Base-by-base conservation (phyloP, 2,888 invertebrate species). In the Eupithecia exiguata region DNA sequence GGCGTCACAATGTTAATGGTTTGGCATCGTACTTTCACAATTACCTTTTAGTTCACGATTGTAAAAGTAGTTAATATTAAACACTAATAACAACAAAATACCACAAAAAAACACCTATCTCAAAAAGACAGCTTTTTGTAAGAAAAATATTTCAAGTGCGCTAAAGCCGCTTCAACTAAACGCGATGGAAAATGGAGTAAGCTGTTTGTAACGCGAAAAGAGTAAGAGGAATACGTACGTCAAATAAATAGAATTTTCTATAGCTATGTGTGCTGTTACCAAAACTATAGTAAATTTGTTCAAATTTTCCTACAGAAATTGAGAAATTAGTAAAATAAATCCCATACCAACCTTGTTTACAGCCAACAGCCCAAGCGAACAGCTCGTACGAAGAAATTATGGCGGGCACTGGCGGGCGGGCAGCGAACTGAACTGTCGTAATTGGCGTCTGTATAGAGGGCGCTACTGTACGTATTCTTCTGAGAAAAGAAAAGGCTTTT, bases 371-470 rank as follows among this genome's bases (percentile, higher is more conserved):
- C 87, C 87, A 86, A 88, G 86, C 81, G 84, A 85, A 87, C 87
- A 86, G 88, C 73, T 75, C 78, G 74, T 70, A 65, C 77, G 76
- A 77, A 86, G 88, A 89, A 86, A 91, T 92, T 92, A 93, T 92
- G 92, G 92, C 93, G 92, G 88, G 88, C 86, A 88, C 46, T 43
- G 43, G 7, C n/a, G n/a, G 46, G 46, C 46, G 6, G 46, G 46
- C 86, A 83, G 82, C 30, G 82, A 86, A 85, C 84, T 85, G 85
- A 87, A 84, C 84, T 81, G 83, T 79, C 72, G 86, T 86, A 81
- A 84, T 85, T 88, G 91, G 94, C 94, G 94, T 94, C 94, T 82
- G 82, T 94, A 88, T 88, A 94, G 94, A 91, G 93, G 93, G 93
- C 93, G 93, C 91, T 84, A 79, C 79, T 78, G 81, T 75, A 74